Evolutionary conservation across 2,888 invertebrate genomes (phyloP).

Genomic region (Teleogryllus oceanicus): DNA sequence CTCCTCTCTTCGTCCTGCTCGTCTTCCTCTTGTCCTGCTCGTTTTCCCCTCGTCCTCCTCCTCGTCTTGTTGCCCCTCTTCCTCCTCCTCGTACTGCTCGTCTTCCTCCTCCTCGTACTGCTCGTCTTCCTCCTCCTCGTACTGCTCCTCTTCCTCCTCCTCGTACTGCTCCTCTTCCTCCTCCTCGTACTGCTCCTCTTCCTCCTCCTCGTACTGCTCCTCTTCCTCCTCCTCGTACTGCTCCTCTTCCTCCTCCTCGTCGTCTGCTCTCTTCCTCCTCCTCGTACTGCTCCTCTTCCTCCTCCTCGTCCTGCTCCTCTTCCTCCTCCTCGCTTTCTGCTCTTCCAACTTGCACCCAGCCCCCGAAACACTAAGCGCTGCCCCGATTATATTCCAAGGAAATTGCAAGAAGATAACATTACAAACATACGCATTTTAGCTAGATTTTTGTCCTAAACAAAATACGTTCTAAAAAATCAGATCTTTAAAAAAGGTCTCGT

Average conservation of each 20-base stretch:
- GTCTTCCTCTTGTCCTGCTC: slow-evolving; percentile 43
- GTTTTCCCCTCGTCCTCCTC: slow-evolving; percentile 54
- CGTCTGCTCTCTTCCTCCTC: slow-evolving; percentile 51
- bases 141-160: slow-evolving; percentile 49
- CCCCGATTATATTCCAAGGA: no score
- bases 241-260: slow-evolving; percentile 49
- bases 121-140: no score
- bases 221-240: no score
- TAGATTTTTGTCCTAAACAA: no score
- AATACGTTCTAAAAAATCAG: no score
- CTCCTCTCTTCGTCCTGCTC: slow-evolving; percentile 45
- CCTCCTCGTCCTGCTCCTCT: slow-evolving; percentile 50
- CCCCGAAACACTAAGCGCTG: no score
- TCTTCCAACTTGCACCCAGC: no score
- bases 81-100: no score
- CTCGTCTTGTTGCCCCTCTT: slow-evolving; percentile 47
- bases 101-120: slow-evolving; percentile 51
- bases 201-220: slow-evolving; percentile 50
- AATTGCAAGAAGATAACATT: no score
- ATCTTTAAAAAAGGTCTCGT: no score
- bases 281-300: slow-evolving; percentile 44
- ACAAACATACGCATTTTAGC: no score
- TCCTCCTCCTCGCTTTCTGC: slow-evolving; percentile 48
- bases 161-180: slow-evolving; percentile 43
- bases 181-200: slow-evolving; percentile 51